Evolutionary conservation across 2,113 vertebrate genomes (phyloP).

Genomic region (Pungitius pungitius): DNA sequence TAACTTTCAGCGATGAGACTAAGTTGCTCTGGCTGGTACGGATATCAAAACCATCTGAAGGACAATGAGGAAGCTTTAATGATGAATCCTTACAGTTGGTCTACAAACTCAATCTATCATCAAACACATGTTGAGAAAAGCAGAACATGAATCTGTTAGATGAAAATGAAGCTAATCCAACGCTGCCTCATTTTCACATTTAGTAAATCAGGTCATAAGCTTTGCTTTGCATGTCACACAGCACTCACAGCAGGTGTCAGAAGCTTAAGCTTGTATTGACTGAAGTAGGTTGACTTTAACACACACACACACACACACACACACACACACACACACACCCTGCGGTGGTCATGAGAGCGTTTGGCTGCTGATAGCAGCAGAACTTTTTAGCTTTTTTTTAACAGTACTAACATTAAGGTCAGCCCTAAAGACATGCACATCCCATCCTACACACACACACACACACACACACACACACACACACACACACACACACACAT

Average conservation of each 20-base stretch:
- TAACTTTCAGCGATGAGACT: neutral
- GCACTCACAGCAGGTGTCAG: conserved; percentile 67
- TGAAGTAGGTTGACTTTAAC: conserved; percentile 73
- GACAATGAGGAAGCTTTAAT: neutral
- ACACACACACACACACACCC: conserved; percentile 50
- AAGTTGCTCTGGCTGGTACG: neutral
- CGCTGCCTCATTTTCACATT: conserved; percentile 58
- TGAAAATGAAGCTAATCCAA: conserved; percentile 41
- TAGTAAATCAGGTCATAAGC: conserved; percentile 62
- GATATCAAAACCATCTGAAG: neutral
- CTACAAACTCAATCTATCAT: neutral
- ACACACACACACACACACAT: conserved; percentile 45
- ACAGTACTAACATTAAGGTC: conserved; percentile 77
- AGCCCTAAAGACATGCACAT: conserved; percentile 80
- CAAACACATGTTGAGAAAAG: conserved; percentile 15
- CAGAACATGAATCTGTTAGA: conserved; percentile 46
- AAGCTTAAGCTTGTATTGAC: conserved; percentile 60
- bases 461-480: conserved; percentile 48
- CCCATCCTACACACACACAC: conserved; percentile 57
- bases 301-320: conserved; percentile 51
- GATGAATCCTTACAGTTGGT: conserved; percentile 9
- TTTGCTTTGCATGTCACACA: conserved; percentile 62
- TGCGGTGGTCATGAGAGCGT: conserved; percentile 66
- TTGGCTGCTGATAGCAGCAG: conserved; percentile 68
- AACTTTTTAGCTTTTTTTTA: conserved; percentile 45